Evolutionary conservation across 2,113 vertebrate genomes (phyloP).

Genomic region (Halichoerus grypus): DNA sequence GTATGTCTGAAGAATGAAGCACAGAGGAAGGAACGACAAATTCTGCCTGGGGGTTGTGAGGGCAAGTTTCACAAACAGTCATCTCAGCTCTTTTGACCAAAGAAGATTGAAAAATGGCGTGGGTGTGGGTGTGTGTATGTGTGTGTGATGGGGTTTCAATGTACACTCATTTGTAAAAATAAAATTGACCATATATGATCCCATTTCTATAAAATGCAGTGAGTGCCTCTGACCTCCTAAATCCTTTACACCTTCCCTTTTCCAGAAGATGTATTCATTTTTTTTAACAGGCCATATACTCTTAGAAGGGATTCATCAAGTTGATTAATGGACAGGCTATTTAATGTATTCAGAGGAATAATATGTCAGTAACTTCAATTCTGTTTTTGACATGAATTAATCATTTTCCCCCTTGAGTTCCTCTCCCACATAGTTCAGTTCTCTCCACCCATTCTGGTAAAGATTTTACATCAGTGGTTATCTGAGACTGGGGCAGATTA

Average conservation of each 20-base stretch:
- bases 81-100: neutral
- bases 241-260: neutral
- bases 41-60: neutral
- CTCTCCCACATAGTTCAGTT: neutral
- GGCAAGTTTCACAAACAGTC: neutral
- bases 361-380: neutral
- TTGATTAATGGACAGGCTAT: neutral
- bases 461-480: neutral
- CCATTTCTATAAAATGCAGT: neutral
- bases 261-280: neutral
- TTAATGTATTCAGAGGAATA: neutral
- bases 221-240: neutral
- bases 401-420: neutral
- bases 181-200: neutral
- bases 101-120: neutral
- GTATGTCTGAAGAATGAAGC: neutral
- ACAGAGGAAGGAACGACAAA: neutral
- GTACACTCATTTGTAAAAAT: neutral
- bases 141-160: neutral
- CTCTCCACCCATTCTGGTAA: neutral
- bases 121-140: no score
- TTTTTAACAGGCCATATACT: neutral
- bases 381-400: conserved; percentile 14
- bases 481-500: neutral
- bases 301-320: neutral